phyloP scores from a whole-genome alignment of 2,888 invertebrate species.

The Diarsia rubi region DNA sequence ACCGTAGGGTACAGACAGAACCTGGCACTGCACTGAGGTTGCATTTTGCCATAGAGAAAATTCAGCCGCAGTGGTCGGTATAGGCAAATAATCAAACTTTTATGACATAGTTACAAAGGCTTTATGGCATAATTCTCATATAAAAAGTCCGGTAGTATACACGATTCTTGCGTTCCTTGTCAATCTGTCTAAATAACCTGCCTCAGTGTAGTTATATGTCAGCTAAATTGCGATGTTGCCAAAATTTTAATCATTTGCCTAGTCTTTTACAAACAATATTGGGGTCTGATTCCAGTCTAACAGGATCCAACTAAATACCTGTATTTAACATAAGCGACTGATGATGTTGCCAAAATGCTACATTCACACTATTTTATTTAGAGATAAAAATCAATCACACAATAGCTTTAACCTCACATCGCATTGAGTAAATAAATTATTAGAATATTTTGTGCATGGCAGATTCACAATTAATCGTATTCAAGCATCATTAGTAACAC shows the following conservation, averaged over 20 bases:
- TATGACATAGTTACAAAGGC: background rate
- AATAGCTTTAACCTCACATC: background rate
- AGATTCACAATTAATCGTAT: background rate
- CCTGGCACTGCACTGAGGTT: no score
- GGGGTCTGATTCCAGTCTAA: no score
- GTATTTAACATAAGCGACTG: no score
- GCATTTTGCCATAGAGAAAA: no score
- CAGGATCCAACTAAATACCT: no score
- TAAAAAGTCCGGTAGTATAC: background rate
- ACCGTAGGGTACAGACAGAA: no score
- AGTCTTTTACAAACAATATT: no score
- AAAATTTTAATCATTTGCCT: no score
- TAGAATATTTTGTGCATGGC: conserved; percentile 16
- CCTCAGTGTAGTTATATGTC: background rate
- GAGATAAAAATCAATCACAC: conserved; percentile 12
- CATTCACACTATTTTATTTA: background rate
- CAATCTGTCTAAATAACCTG: background rate
- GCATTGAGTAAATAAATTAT: background rate
- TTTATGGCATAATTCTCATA: background rate
- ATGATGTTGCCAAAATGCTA: background rate
- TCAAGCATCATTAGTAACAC: conserved; percentile 1
- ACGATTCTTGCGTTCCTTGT: background rate
- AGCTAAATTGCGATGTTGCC: background rate
- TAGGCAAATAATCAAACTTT: no score
- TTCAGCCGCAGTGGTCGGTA: no score